These are phyloP conservation scores for Bucorvus abyssinicus DNA, from an alignment of 2,797 vertebrate genomes.

Conservation along the genomic window DNA sequence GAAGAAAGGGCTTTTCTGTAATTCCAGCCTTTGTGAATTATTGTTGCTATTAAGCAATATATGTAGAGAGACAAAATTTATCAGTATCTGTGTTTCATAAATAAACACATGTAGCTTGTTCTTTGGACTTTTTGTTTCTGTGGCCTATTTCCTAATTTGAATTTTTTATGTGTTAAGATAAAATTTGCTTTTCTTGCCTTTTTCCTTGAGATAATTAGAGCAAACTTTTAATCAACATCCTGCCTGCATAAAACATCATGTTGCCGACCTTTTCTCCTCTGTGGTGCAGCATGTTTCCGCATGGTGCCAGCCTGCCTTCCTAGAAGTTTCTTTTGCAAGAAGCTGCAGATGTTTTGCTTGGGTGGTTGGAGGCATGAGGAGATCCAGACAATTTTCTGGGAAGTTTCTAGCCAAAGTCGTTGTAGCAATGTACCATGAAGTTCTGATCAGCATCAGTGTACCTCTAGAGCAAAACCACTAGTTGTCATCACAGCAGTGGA, in stretches of 20 bases:
- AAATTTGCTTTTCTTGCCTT: not conserved
- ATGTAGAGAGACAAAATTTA: not conserved
- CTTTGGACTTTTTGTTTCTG: not conserved
- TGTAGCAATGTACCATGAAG: not conserved
- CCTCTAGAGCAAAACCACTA: not conserved
- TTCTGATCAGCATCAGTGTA: not conserved
- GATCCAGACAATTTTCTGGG: not conserved
- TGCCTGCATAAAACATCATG: not conserved
- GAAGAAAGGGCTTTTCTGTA: not conserved
- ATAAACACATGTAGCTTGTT: not conserved
- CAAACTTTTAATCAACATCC: slow-evolving; percentile 12
- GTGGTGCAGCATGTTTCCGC: not conserved
- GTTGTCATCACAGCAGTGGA: not conserved
- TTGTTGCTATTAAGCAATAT: not conserved
- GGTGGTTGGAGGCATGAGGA: not conserved
- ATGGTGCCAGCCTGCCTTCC: not conserved
- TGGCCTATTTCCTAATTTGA: not conserved
- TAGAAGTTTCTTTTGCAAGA: not conserved
- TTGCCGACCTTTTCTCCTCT: not conserved
- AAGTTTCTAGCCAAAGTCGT: not conserved
- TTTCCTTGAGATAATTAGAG: not conserved
- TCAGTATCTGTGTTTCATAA: not conserved
- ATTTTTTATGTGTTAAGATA: not conserved
- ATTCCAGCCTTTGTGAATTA: not conserved
- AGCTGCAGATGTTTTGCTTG: not conserved